Conservation (phyloP, 2,888 invertebrate species). For the Catocala sponsa region DNA sequence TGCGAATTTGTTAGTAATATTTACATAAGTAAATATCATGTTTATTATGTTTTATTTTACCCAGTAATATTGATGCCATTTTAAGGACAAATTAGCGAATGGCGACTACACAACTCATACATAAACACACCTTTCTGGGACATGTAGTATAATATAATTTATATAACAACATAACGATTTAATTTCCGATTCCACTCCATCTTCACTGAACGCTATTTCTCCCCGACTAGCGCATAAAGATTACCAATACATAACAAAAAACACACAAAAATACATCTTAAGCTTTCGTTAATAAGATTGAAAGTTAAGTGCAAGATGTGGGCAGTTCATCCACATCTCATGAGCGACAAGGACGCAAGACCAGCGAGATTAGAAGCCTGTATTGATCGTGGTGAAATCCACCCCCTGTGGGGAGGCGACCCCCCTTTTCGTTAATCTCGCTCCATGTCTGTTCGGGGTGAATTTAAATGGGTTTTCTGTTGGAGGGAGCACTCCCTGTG, state of each 20-base stretch:
- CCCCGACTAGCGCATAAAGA: slow-evolving; percentile 27
- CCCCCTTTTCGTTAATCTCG: slow-evolving; percentile 79
- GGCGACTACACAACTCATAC: no score
- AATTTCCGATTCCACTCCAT: slow-evolving; percentile 25
- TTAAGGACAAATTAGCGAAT: no score
- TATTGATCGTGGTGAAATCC: slow-evolving; percentile 65
- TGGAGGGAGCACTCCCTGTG: slow-evolving; percentile 20
- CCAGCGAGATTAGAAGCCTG: slow-evolving; percentile 78
- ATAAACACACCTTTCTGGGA: no score
- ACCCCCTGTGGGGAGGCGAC: slow-evolving; percentile 47
- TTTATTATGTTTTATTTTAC: no score
- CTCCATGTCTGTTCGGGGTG: slow-evolving; percentile 73
- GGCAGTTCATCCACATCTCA: slow-evolving; percentile 66
- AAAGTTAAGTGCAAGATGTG: slow-evolving; percentile 38
- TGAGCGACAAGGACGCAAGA: slow-evolving; percentile 82
- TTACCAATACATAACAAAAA: slow-evolving; percentile 29
- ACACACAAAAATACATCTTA: slow-evolving; percentile 33
- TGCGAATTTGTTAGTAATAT: no score
- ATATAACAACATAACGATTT: slow-evolving; percentile 15
- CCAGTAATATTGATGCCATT: no score
- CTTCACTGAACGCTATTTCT: slow-evolving; percentile 22
- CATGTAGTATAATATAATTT: no score
- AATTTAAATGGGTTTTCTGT: slow-evolving; percentile 64
- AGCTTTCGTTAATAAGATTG: slow-evolving; percentile 34
- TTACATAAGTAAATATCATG: no score